phyloP scores from a whole-genome alignment of 2,888 invertebrate species.

The Erannis defoliaria region DNA sequence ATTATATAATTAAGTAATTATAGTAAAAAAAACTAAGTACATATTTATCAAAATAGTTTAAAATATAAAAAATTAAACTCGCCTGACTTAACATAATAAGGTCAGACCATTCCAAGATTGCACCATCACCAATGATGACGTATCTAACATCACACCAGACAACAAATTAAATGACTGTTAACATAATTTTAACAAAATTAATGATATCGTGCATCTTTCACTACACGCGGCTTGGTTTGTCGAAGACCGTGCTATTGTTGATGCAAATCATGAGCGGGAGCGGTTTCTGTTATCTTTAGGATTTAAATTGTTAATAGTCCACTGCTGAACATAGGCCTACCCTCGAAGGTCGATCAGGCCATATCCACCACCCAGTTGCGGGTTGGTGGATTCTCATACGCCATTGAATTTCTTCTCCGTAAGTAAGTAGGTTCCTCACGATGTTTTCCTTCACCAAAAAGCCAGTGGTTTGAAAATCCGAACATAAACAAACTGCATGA shows the following conservation, averaged over 20 bases:
- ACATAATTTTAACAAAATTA: constrained; percentile 17
- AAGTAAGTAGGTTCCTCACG: too few relatives aligned
- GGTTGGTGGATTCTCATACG: too few relatives aligned
- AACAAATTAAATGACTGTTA: constrained; percentile 14
- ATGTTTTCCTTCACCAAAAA: too few relatives aligned
- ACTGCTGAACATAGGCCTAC: too few relatives aligned
- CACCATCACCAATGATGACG: background rate
- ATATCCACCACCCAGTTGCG: too few relatives aligned
- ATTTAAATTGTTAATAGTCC: too few relatives aligned
- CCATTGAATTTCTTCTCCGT: too few relatives aligned
- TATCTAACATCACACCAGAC: background rate
- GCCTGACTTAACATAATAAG: background rate
- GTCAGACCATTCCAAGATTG: background rate
- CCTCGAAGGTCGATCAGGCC: too few relatives aligned
- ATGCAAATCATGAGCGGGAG: background rate
- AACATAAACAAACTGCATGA: too few relatives aligned
- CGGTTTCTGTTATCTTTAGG: background rate
- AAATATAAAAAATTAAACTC: background rate
- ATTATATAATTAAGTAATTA: too few relatives aligned
- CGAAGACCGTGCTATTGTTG: background rate
- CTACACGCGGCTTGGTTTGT: constrained; percentile 3
- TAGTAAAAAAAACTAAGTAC: background rate
- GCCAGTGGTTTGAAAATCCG: too few relatives aligned
- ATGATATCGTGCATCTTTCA: constrained; percentile 28
- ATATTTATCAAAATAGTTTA: background rate